Base-by-base conservation (phyloP, 92 coral and sea anemone species). In the Porites divaricata region DNA sequence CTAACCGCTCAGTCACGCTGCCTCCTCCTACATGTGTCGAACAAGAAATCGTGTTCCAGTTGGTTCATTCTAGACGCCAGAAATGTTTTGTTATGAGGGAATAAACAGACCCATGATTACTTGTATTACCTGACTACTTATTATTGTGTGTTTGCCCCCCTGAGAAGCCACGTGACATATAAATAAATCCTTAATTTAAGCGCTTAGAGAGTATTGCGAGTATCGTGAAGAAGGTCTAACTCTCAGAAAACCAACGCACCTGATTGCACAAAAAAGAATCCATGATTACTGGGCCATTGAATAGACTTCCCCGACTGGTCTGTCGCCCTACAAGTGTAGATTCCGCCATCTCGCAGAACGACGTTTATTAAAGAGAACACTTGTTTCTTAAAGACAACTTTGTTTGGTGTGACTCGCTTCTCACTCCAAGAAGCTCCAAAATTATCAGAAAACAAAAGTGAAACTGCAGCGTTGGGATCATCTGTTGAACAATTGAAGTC, bases 261-360 rank as follows among this genome's bases (percentile, higher is more conserved):
- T 61, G 20, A n/a, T 16, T 12, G 8, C 17, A 61, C 22, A 4
- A 61, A n/a, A n/a, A 61, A 61, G 8, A 61, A 12, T 19, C n/a
- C 45, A 35, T 35, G 20, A 16, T 61, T n/a, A 61, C 19, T 12
- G 16, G 59, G 59, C n/a, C 20, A 61, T 19, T 61, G 20, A 52
- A 87, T 81, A 20, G 45, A 74, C 8, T 50, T 13, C 10, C 84
- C 80, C 3, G 45, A 28, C 4, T 12, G n/a, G 63, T 84, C 79
- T 23, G 63, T 65, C 10, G 92, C 92, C 24, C 56, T 51, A 41
- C 92, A 88, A 54, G 24, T 14, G 57, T 88, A 83, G 1, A 11
- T 6, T 4, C 92, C 92, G 2, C 14, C 57, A 88, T 88, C 86
- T 10, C 15, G 17, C 10, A 77, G 7, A 12, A 9, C 62, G 23